A percentile compares a stretch with the other conserved stretches of the same genome.
Conservation (phyloP, 2,888 invertebrate genomes). For the Eupithecia tripunctaria region DNA sequence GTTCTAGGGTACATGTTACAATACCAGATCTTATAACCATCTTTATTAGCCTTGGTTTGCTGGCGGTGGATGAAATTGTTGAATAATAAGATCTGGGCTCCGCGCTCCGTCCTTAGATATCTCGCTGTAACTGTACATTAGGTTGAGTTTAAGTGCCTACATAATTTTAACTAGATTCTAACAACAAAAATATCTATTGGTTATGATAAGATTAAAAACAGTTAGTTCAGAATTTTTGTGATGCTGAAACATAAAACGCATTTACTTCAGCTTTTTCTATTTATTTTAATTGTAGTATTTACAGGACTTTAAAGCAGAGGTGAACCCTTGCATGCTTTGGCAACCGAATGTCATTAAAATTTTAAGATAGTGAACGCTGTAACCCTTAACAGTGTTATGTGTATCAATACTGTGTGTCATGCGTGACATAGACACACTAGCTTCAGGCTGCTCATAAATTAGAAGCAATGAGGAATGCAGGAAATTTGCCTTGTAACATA, state of each 20-base stretch:
- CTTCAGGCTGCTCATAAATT: background rate
- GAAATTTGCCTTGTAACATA: background rate
- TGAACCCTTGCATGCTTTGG: background rate
- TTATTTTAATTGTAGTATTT: background rate
- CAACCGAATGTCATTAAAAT: background rate
- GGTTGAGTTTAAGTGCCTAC: slow-evolving; percentile 15
- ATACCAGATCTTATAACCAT: slow-evolving; percentile 59
- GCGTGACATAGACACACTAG: background rate
- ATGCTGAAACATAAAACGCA: background rate
- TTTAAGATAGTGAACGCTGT: no score
- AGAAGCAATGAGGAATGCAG: background rate
- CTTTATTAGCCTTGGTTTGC: slow-evolving; percentile 54
- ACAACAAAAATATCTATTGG: background rate
- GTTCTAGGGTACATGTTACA: slow-evolving; percentile 56
- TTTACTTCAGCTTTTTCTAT: background rate
- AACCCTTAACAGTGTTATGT: background rate
- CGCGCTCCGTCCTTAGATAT: slow-evolving; percentile 54
- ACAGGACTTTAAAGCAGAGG: background rate
- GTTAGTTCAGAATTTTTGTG: background rate
- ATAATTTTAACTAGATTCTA: background rate
- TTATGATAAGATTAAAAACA: background rate
- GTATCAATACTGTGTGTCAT: background rate
- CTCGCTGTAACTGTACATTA: slow-evolving; percentile 48
- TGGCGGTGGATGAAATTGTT: slow-evolving; percentile 52
- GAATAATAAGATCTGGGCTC: slow-evolving; percentile 55